A percentile compares a stretch with the other conserved stretches of the same genome.
Evolutionary conservation across 2,797 vertebrate genomes (phyloP).

Genomic region (Molothrus aeneus): DNA sequence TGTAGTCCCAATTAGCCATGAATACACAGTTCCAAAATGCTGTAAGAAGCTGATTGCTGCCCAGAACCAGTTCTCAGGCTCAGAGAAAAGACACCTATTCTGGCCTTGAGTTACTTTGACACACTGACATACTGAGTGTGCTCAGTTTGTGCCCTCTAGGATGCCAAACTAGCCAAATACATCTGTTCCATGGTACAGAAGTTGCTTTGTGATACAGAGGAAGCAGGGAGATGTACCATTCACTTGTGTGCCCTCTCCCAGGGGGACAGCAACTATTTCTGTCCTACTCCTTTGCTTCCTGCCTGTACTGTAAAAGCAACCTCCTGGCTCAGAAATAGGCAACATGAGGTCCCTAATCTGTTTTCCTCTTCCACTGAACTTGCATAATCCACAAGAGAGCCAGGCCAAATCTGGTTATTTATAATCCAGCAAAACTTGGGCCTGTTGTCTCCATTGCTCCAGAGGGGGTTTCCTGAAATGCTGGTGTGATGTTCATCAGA

Average conservation of each 20-base stretch:
- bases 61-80: neutral
- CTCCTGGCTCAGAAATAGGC: neutral
- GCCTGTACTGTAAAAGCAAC: neutral
- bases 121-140: neutral
- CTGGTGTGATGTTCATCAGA: neutral
- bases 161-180: neutral
- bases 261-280: neutral
- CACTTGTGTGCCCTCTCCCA: neutral
- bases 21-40: neutral
- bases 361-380: neutral
- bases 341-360: neutral
- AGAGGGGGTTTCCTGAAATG: neutral
- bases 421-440: neutral
- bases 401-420: conserved; percentile 9
- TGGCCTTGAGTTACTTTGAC: neutral
- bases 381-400: neutral
- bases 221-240: neutral
- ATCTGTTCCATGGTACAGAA: neutral
- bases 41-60: neutral
- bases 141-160: neutral
- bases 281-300: neutral
- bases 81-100: neutral
- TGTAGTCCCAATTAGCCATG: neutral
- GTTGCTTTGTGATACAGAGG: neutral
- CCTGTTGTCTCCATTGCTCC: neutral